Conservation (phyloP, 2,113 vertebrate genomes). For the Neogale vison region DNA sequence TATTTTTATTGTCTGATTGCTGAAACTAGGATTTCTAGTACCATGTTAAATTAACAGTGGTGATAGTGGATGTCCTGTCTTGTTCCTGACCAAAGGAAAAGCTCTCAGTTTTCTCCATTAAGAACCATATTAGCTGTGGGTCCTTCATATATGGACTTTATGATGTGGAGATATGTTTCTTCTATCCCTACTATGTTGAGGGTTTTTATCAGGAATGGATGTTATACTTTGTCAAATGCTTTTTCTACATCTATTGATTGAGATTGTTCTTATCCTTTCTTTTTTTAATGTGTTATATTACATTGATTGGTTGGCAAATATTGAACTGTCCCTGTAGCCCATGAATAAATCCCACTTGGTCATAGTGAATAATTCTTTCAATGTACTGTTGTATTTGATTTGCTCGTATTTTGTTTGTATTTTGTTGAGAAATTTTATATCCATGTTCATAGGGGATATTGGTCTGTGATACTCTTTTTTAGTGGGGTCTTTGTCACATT, state of each 20-base stretch:
- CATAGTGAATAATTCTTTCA: not conserved
- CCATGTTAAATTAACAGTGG: not conserved
- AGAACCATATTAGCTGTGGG: not conserved
- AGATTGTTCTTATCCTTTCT: not conserved
- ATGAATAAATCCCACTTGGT: not conserved
- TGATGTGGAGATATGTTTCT: not conserved
- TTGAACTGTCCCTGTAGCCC: not conserved
- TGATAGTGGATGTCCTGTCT: not conserved
- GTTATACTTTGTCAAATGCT: not conserved
- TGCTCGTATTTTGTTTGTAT: not conserved
- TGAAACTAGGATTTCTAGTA: not conserved
- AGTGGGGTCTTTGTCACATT: not conserved
- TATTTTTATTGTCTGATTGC: not conserved
- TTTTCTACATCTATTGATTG: not conserved
- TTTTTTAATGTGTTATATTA: not conserved
- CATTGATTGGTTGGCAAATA: not conserved
- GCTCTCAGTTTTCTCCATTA: not conserved
- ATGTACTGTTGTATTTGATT: not conserved
- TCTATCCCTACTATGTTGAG: not conserved
- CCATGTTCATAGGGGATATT: not conserved
- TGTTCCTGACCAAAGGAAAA: not conserved
- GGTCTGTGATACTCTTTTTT: not conserved
- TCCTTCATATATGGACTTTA: not conserved
- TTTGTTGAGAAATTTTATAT: not conserved
- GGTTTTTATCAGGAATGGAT: not conserved